Conservation (phyloP, 2,888 invertebrate species). For the Agrotis clavis region DNA sequence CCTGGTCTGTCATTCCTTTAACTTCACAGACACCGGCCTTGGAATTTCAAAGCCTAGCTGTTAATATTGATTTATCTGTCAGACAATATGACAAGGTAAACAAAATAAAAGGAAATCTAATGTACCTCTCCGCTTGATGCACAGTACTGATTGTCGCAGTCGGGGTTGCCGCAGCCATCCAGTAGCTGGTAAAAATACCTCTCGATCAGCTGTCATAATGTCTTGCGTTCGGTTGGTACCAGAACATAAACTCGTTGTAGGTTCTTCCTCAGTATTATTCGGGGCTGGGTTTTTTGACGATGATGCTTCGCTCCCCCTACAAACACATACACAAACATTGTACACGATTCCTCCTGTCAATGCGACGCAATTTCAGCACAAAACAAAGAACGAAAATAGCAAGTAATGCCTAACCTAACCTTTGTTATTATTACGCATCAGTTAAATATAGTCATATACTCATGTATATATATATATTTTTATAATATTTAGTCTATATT, state of each 20-base stretch:
- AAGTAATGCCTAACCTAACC: conserved; percentile 87
- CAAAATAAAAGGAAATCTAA: conserved; percentile 9
- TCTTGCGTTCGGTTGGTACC: conserved; percentile 85
- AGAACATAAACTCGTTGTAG: conserved; percentile 82
- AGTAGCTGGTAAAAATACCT: conserved; percentile 98
- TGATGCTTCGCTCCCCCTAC: conserved; percentile 90
- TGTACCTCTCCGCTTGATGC: conserved; percentile 96
- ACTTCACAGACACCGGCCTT: background rate
- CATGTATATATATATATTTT: too few species aligned
- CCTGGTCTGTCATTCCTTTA: too few species aligned
- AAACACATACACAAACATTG: conserved; percentile 52
- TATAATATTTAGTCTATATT: too few species aligned
- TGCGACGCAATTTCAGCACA: conserved; percentile 66
- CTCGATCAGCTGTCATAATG: conserved; percentile 96
- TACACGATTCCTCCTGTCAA: conserved; percentile 48
- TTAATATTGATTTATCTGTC: conserved; percentile 24
- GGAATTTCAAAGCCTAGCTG: background rate
- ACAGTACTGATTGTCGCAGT: conserved; percentile 96
- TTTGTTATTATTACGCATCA: conserved; percentile 74
- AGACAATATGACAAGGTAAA: conserved; percentile 24
- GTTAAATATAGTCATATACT: conserved; percentile 39
- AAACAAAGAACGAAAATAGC: conserved; percentile 88
- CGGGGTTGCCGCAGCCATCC: conserved; percentile 97
- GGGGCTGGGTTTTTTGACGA: conserved; percentile 87
- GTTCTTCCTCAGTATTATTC: conserved; percentile 76